Base-by-base conservation (phyloP, 2,113 vertebrate species). In the Ginglymostoma cirratum region DNA sequence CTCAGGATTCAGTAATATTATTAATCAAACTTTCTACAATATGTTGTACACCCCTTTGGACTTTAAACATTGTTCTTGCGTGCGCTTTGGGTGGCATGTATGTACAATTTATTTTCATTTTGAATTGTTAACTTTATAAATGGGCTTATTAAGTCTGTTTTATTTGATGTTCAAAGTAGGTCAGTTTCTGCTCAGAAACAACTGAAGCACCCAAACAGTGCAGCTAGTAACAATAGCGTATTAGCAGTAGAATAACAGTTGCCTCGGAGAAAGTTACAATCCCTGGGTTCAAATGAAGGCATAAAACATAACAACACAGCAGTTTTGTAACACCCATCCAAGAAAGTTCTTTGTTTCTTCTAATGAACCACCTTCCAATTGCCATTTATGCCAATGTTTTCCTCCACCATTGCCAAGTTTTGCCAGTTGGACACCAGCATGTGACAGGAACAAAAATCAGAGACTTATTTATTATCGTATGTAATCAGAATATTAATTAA, bases 261-360 rank as follows among this genome's bases (percentile, higher is more conserved):
- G 89, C 89, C 89, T 67, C 61, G 61, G 61, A 66, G 89, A 93
- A 66, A 38, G 89, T 93, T 90, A 34, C 87, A 61, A 90, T 61
- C 52, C 3, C 3, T 67, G 34, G 34, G 89, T 66, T 93, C 89
- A 92, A 61, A n/a, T 38, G 89, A 66, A 93, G 89, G 34, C 61
- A 90, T 55, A 90, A 90, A 90, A 90, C 87, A 90, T 89, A 66
- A 65, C 61, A 93, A 66, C 34, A 66, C 89, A 93, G 89, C 61
- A 66, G 89, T 93, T 66, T 38, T 66, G 89, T 93, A 93, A 38
- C 61, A 67, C n/a, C 89, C 89, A 93, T 93, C 89, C 89, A 93
- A 93, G 34, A 93, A 93, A 66, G 17, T n/a, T 66, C 61, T 66
- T 92, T 93, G 89, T 93, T 66, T 66, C 61, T 93, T 38, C 34